A percentile compares a stretch with the other conserved stretches of the same genome.
Conservation (phyloP, 1,140 invertebrate species). For the Tetramorium parvispinum region DNA sequence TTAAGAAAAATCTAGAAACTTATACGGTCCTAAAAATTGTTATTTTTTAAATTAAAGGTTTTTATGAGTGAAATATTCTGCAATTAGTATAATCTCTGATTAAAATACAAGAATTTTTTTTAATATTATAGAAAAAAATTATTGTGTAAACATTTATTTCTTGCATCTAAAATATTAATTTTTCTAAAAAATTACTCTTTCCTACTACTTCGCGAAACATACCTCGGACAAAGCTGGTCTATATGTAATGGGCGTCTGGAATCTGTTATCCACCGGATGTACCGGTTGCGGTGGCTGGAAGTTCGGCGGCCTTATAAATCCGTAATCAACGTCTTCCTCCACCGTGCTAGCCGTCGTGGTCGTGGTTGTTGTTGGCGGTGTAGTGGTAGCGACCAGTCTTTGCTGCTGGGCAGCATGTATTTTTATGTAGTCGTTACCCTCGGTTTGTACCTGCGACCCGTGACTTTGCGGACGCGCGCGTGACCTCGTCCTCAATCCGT, state of each 20-base stretch:
- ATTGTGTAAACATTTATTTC: neutral
- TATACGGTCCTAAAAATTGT: neutral
- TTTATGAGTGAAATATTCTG: neutral
- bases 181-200: neutral
- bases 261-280: conserved; percentile 73
- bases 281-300: conserved; percentile 72
- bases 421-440: conserved; percentile 82
- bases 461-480: conserved; percentile 71
- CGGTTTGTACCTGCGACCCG: conserved; percentile 79
- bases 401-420: conserved; percentile 75
- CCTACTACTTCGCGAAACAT: neutral
- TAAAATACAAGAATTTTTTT: neutral
- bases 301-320: conserved; percentile 81
- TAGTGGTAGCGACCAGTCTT: conserved; percentile 46
- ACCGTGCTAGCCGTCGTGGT: conserved; percentile 47
- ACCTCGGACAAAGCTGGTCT: conserved; percentile 70
- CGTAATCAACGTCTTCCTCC: conserved; percentile 79
- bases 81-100: neutral
- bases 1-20: neutral
- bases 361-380: conserved; percentile 48
- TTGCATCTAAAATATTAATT: neutral
- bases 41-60: neutral
- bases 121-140: neutral
- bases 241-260: conserved; percentile 61
- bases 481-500: conserved; percentile 67